Evolutionary conservation across 2,888 invertebrate species (phyloP), one percentile per base, ranked within the genome.

Genomic region (Trissolcus japonicus): DNA sequence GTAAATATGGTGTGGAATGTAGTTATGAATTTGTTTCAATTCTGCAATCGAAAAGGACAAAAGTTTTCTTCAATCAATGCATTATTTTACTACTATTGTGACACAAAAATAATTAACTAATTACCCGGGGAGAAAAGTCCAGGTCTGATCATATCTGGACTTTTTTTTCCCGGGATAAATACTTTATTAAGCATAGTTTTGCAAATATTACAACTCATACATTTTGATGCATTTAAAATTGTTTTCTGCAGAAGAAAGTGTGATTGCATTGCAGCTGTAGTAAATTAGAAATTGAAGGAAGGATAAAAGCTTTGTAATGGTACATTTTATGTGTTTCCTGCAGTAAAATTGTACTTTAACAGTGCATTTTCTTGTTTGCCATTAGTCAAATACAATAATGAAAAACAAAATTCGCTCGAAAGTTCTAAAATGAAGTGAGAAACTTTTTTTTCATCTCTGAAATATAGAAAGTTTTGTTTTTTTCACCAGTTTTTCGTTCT

Each of bases 271-370:
- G 25, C 43, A 43, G 53, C 50, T 56, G 57, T 21, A 46, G 63
- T 25, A 71, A 63, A 61, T 16, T 63, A 63, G 62, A 57, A 71
- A 71, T 57, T 57, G 57, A 57, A 63, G 53, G 19, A 71, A 53
- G 14, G 51, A 63, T 63, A 71, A 71, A 71, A 71, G 71, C 54
- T 55, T 55, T 41, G 56, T 69, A 69, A 69, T 61, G 48, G 55
- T 54, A 57, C 51, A 17, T 61, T 56, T 61, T 61, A 19, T 51
- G 48, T 48, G 55, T 69, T 55, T 55, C 54, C 35, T 19, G n/a
- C 41, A 14, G 41, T 50, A 56, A 55, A 61, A 69, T 50, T 14
- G 43, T 43, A 41, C 55, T 9, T 48, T 69, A 61, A 68, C 46
- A 46, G 59, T 40, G 29, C 7, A 35, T 25, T 48, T 60, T 41